These are phyloP conservation scores for Mirza zaza DNA, from an alignment of 2,113 vertebrate genomes.

Conservation along the genomic window DNA sequence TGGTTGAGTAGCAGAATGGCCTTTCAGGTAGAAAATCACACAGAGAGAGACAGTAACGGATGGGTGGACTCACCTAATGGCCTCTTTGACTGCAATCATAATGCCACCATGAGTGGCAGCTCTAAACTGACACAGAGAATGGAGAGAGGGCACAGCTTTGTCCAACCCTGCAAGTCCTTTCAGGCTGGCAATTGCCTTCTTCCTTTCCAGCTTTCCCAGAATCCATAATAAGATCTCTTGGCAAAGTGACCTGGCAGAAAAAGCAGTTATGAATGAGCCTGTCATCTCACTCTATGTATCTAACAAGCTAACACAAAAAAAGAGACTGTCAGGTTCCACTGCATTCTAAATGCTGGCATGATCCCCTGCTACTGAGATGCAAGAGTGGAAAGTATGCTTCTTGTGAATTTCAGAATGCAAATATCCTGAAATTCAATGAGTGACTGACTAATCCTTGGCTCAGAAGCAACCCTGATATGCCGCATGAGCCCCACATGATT, in stretches of 20 bases:
- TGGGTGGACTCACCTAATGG: slow-evolving; percentile 85
- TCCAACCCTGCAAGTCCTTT: slow-evolving; percentile 85
- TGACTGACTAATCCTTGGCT: slow-evolving; percentile 36
- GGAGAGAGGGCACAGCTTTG: slow-evolving; percentile 65
- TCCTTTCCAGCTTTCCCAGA: slow-evolving; percentile 85
- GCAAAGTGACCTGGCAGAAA: slow-evolving; percentile 87
- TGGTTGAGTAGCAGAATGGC: slow-evolving; percentile 38
- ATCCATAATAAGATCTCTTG: slow-evolving; percentile 95
- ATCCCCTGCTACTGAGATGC: background rate
- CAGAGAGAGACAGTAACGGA: background rate
- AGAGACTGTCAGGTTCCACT: slow-evolving; percentile 31
- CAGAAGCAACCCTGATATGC: background rate
- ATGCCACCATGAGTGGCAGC: slow-evolving; percentile 89
- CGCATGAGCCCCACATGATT: background rate
- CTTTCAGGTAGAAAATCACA: slow-evolving; percentile 2
- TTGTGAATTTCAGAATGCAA: slow-evolving; percentile 40
- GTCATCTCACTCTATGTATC: background rate
- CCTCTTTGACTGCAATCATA: slow-evolving; percentile 77
- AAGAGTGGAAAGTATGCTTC: fast-evolving
- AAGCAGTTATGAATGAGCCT: slow-evolving; percentile 63
- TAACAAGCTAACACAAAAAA: slow-evolving; percentile 47
- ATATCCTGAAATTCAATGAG: slow-evolving; percentile 27
- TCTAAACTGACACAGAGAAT: slow-evolving; percentile 84
- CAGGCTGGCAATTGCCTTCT: slow-evolving; percentile 81
- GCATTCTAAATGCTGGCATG: slow-evolving; percentile 21